phyloP scores from a whole-genome alignment of 2,113 vertebrate genomes.

The Pollimyrus isidori region DNA sequence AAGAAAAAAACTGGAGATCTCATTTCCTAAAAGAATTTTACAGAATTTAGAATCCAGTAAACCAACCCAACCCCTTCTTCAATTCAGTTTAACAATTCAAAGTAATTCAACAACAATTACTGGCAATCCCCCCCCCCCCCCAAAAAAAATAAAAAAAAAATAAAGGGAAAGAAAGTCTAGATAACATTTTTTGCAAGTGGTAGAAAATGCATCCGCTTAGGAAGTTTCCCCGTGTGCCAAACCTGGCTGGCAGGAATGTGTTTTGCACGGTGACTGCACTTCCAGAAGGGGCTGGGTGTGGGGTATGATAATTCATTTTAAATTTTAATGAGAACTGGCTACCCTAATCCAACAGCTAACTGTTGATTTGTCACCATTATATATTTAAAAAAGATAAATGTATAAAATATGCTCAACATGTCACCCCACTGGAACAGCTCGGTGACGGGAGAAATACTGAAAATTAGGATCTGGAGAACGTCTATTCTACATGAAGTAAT shows the following conservation, averaged over 20 bases:
- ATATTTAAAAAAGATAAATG: neutral
- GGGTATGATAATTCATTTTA: neutral
- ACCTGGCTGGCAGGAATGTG: neutral
- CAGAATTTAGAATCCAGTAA: neutral
- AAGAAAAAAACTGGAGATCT: neutral
- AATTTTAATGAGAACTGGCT: neutral
- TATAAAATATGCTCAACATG: neutral
- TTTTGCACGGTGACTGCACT: neutral
- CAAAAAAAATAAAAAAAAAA: neutral
- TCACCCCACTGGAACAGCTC: neutral
- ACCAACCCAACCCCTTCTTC: neutral
- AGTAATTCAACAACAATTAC: neutral
- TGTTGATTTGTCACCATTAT: neutral
- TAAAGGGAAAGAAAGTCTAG: neutral
- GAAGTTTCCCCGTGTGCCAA: neutral
- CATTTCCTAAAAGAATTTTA: neutral
- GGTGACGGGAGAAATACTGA: neutral
- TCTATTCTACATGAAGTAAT: neutral
- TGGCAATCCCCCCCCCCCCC: neutral
- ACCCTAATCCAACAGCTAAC: neutral
- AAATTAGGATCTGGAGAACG: neutral
- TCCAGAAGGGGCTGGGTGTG: neutral
- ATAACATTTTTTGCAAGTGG: neutral
- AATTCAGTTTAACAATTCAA: neutral
- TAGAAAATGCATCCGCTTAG: neutral